A percentile compares a stretch with the other conserved stretches of the same genome.
phyloP scores from a whole-genome alignment of 2,888 invertebrate species.

The Periphyllus acericola region DNA sequence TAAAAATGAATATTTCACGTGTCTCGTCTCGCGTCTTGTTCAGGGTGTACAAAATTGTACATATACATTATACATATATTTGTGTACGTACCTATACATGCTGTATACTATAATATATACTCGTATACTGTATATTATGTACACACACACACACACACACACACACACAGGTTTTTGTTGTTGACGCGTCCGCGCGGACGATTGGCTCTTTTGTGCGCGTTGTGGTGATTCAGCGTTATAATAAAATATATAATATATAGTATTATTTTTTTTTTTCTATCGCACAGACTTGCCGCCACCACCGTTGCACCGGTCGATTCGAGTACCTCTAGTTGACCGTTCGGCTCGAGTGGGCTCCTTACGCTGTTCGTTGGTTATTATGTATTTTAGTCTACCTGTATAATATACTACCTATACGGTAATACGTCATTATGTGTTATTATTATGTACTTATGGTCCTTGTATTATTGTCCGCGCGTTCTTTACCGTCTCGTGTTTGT shows the following conservation, averaged over 20 bases:
- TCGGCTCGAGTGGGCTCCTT: constrained; percentile 28
- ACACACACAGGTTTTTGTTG: constrained; percentile 3
- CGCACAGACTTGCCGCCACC: background rate
- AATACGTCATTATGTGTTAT: too few species aligned
- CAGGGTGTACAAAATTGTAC: background rate
- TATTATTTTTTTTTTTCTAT: background rate
- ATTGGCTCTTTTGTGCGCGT: constrained; percentile 36
- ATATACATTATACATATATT: background rate
- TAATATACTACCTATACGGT: too few species aligned
- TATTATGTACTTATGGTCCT: background rate
- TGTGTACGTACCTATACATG: background rate
- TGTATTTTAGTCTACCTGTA: background rate
- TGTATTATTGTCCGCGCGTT: background rate
- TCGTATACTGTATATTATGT: background rate
- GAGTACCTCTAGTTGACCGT: constrained; percentile 5
- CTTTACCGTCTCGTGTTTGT: background rate
- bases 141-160: background rate
- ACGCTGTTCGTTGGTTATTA: background rate
- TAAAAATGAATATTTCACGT: background rate
- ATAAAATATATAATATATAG: background rate
- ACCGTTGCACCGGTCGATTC: background rate
- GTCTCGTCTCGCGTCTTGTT: background rate
- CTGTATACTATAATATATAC: background rate
- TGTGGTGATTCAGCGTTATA: constrained; percentile 40
- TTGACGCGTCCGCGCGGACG: background rate